Evolutionary conservation across 2,113 vertebrate species (phyloP), one percentile per base, ranked within the genome.

Genomic region (Perca fluviatilis): DNA sequence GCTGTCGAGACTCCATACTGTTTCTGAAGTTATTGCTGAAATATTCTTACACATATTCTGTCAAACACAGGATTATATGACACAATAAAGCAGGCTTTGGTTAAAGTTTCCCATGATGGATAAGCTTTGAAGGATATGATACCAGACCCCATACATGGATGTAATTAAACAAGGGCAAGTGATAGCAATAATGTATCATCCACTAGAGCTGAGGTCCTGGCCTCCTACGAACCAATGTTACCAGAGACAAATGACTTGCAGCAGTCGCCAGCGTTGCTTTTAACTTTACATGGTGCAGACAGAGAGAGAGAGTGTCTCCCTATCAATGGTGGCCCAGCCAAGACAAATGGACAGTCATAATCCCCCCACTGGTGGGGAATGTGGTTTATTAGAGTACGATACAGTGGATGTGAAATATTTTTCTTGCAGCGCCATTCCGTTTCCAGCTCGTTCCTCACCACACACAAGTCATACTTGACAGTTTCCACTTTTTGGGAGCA

Each of bases 271-370:
- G 70, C 69, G 69, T 90, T 71, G 53, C 89, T 91, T 93, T 90
- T 85, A 91, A 90, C 86, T 85, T 90, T 83, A 75, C 83, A 69
- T 63, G 79, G 84, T 75, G 74, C 51, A 83, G 84, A 83, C 79
- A 61, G 70, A 33, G 82, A 79, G 75, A 65, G 77, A 68, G 81
- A 86, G 83, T 74, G 51, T 77, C 78, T 90, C 63, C 53, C 49
- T 71, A 90, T 68, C 90, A 81, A 83, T 89, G 90, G 92, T 89
- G 87, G 91, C 80, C 89, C 53, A 19, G 86, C 81, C 82, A 89
- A 94, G 94, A 94, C 92, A 92, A 94, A 94, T 92, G 91, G 83
- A 90, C 85, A 74, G 77, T 85, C 88, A 84, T 91, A 91, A 92
- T 87, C 85, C 86, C 62, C 86, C 77, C 64, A 86, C 82, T 80